Conservation (phyloP, 2,797 vertebrate species). For the Scleropages formosus region DNA sequence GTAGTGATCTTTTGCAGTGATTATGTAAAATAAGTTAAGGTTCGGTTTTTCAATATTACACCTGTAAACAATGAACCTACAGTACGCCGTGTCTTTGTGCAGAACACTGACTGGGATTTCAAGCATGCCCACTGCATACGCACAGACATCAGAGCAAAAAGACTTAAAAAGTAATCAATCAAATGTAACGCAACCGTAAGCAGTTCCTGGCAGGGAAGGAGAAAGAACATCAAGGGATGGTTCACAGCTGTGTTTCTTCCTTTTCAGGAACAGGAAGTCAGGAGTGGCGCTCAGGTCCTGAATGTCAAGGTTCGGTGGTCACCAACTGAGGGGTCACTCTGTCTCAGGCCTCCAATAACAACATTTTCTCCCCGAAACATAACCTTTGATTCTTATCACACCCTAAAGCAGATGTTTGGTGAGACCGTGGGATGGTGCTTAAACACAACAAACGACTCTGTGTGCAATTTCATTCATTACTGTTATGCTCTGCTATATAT, state of each 20-base stretch:
- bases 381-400: slow-evolving; percentile 45
- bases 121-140: slow-evolving; percentile 39
- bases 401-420: slow-evolving; percentile 45
- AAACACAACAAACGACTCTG: too few species aligned
- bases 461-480: slow-evolving; percentile 36
- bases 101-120: slow-evolving; percentile 39
- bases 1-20: too few species aligned
- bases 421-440: slow-evolving; percentile 28
- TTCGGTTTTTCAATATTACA: too few species aligned
- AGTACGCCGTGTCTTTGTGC: slow-evolving; percentile 48
- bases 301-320: slow-evolving; percentile 67
- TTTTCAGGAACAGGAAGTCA: slow-evolving; percentile 63
- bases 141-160: slow-evolving; percentile 61
- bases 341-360: slow-evolving; percentile 49
- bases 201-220: slow-evolving; percentile 61
- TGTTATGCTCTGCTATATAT: neutral
- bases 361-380: slow-evolving; percentile 46
- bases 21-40: too few species aligned
- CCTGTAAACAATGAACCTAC: slow-evolving; percentile 40
- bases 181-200: slow-evolving; percentile 47
- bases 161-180: slow-evolving; percentile 71
- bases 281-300: slow-evolving; percentile 59
- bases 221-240: slow-evolving; percentile 50
- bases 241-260: slow-evolving; percentile 42
- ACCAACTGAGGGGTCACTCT: slow-evolving; percentile 54